phyloP scores from a whole-genome alignment of 2,888 invertebrate genomes.

The Zygothrica quintamaculata region DNA sequence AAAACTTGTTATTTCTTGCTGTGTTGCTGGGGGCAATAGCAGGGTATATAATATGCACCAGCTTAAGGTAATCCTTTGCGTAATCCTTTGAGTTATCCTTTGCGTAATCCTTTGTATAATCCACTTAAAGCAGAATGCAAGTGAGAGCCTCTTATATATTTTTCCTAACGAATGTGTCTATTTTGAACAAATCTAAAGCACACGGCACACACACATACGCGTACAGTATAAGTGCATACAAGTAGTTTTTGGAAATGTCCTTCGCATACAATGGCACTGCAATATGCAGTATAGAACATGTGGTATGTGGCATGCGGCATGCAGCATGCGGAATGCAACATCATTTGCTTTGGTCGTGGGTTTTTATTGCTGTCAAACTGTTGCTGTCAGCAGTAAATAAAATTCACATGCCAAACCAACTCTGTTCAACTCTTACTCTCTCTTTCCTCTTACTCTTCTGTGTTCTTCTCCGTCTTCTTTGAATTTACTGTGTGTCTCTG shows the following conservation, averaged over 20 bases:
- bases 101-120: constrained; percentile 59
- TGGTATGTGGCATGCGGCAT: too few relatives aligned
- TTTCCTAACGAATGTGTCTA: constrained; percentile 63
- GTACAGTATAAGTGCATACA: not conserved
- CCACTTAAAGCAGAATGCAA: constrained; percentile 63
- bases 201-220: constrained; percentile 10
- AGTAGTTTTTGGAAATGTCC: constrained; percentile 68
- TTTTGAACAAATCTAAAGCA: constrained; percentile 27
- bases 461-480: not conserved
- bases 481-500: constrained; percentile 3
- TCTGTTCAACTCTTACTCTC: not conserved
- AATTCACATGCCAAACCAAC: constrained; percentile 40
- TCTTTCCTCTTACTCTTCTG: not conserved
- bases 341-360: constrained; percentile 6
- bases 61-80: too few relatives aligned
- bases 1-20: too few relatives aligned
- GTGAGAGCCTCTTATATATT: constrained; percentile 48
- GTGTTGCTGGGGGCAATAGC: too few relatives aligned
- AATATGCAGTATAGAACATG: too few relatives aligned
- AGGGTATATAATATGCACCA: too few relatives aligned
- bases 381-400: constrained; percentile 72
- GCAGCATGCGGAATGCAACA: constrained; percentile 31
- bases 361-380: constrained; percentile 57
- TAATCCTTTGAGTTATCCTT: not conserved
- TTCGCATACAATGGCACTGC: constrained; percentile 58